Evolutionary conservation across 2,113 vertebrate genomes (phyloP).

Genomic region (Puma concolor): DNA sequence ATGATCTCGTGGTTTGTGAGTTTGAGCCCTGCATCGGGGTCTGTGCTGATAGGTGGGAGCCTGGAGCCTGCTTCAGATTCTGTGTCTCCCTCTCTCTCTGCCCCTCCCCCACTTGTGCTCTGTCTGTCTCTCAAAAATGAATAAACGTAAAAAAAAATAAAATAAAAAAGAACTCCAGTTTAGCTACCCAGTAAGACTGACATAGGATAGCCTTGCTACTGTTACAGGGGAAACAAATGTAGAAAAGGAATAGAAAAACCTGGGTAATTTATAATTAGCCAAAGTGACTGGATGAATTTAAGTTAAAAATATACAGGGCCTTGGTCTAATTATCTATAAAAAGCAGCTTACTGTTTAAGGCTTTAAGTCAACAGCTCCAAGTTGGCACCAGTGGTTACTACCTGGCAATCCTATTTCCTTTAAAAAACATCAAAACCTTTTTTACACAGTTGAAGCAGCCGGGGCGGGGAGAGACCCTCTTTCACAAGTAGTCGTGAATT

Average conservation of each 20-base stretch:
- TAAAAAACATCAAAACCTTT: background rate
- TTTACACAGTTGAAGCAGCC: background rate
- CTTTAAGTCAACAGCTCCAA: constrained; percentile 37
- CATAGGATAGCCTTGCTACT: constrained; percentile 18
- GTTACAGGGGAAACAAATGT: constrained; percentile 46
- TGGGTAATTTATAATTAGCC: constrained; percentile 15
- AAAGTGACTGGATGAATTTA: background rate
- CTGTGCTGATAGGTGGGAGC: too few relatives aligned
- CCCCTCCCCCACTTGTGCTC: too few relatives aligned
- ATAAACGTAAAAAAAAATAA: too few relatives aligned
- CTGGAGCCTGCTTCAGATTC: too few relatives aligned
- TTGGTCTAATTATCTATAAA: constrained; percentile 15
- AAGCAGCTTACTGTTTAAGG: background rate
- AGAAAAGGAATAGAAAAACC: constrained; percentile 38
- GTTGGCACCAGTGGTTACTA: background rate
- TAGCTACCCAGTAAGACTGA: background rate
- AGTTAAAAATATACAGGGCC: constrained; percentile 24
- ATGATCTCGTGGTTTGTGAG: too few relatives aligned
- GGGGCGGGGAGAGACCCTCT: background rate
- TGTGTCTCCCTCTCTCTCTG: too few relatives aligned
- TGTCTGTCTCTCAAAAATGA: too few relatives aligned
- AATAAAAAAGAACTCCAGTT: background rate
- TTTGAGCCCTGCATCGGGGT: too few relatives aligned
- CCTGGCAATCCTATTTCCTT: background rate
- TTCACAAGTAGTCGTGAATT: background rate